These are phyloP conservation scores for Ichneumon xanthorius DNA, from an alignment of 2,888 invertebrate species.

Conservation along the genomic window DNA sequence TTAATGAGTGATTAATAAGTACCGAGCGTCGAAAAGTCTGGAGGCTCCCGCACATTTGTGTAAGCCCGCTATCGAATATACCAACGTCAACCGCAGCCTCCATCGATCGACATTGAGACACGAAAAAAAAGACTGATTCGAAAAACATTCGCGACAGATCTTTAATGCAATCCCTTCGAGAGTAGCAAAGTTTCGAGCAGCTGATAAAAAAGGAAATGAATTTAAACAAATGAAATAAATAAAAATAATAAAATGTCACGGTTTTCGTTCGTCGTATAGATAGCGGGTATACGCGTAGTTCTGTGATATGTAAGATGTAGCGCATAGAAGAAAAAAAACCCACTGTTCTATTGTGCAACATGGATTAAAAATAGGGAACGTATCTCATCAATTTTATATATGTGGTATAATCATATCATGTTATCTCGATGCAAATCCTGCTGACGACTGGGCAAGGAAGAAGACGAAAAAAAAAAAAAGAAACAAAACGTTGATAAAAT, in stretches of 20 bases:
- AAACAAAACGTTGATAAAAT: conserved; percentile 58
- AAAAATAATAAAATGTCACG: not conserved
- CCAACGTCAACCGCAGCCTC: conserved; percentile 37
- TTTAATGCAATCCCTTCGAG: conserved; percentile 2
- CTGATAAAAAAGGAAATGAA: no score
- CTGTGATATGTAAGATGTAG: conserved; percentile 86
- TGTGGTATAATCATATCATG: conserved; percentile 79
- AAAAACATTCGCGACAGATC: conserved; percentile 14
- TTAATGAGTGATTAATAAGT: conserved; percentile 39
- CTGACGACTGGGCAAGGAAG: conserved; percentile 71
- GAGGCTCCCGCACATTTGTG: conserved; percentile 81
- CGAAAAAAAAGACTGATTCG: conserved; percentile 18
- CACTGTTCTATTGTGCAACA: conserved; percentile 80
- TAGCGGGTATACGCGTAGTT: conserved; percentile 84
- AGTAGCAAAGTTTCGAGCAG: not conserved
- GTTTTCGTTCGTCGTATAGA: conserved; percentile 67
- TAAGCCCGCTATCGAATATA: conserved; percentile 64
- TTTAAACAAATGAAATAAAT: not conserved
- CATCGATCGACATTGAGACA: conserved; percentile 7
- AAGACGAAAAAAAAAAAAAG: conserved; percentile 45
- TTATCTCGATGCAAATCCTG: conserved; percentile 76
- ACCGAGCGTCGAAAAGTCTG: conserved; percentile 69
- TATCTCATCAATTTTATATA: conserved; percentile 80
- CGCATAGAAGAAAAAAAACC: conserved; percentile 79
- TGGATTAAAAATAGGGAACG: conserved; percentile 79